Base-by-base conservation (phyloP, 2,113 vertebrate genomes). In the Odontesthes bonariensis region DNA sequence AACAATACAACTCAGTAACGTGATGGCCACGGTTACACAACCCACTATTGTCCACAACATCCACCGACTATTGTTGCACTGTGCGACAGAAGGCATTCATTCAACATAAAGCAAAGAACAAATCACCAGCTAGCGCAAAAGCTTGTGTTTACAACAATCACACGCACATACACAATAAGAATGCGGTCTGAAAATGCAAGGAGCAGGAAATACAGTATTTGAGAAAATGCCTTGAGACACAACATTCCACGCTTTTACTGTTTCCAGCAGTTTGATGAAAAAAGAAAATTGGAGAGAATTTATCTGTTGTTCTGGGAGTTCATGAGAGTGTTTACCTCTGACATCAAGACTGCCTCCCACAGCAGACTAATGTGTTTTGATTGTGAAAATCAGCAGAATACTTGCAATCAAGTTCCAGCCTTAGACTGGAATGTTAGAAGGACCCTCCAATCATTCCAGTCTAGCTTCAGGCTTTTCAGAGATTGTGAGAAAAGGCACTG, bases 31-130 rank as follows among this genome's bases (percentile, higher is more conserved):
- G 75, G 44, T 85, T 69, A 88, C 73, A 69, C 79, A 74, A 82
- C 78, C 79, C 76, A 22, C 86, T 79, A 90, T 92, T 90, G 88
- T 92, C 75, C 72, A 35, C 59, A 55, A 55, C 77, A 78, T 89
- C 86, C 86, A 88, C 77, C 35, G 40, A 57, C 67, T 68, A 75
- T 88, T 88, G 86, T 85, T 85, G 47, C 1, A 27, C 51, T 40
- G 12, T 32, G 75, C 75, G 68, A 72, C 71, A 78, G 31, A 86
- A 88, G 68, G 84, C 69, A 88, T 90, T 91, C 87, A 85, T 65
- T 80, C 53, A 65, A 59, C 61, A 80, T 74, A 87, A 83, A 87
- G 82, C 58, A 32, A 54, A 70, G 70, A 53, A 79, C 71, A 79
- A 86, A 77, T 57, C 83, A 84, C 81, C 69, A 86, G 75, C 80